Evolutionary conservation across 2,113 vertebrate genomes (phyloP), one percentile per base, ranked within the genome.

Genomic region (Ia io): DNA sequence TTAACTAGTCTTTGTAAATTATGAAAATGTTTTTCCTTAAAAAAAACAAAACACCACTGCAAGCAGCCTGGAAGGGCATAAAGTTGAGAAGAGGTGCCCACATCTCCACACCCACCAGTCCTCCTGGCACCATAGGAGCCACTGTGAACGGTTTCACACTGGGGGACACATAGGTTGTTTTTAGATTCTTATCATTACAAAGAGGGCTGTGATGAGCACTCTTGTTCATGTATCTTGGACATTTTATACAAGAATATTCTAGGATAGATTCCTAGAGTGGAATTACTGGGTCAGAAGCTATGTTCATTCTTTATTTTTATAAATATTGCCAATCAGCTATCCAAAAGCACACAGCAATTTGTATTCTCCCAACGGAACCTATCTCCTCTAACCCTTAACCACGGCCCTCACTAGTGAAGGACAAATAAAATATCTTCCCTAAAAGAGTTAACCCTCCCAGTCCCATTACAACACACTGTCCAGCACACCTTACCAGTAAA

Each of bases 1-100:
- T 90, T 85, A 90, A 37, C n/a, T 79, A 79, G 49, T 42, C 59
- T 86, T 74, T 74, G 23, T 76, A 91, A 92, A 74, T 80, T 78
- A 69, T 59, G 12, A 74, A 82, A 79, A 51, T 61, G 59, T 61
- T 61, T 25, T 61, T 25, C 23, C 10, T 61, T 63, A 20, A 69
- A n/a, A 69, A 16, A n/a, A 77, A 14, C 5, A 20, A 77, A 49
- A 17, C 73, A 93, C 32, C 8, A 20, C 30, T 9, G 16, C 23
- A 44, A 80, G 70, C 17, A 84, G 32, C 80, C 8, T 28, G 71
- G n/a, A 49, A 85, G 25, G 35, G 7, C 20, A 42, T 53, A 74
- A 85, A 87, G 4, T 40, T 47, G 32, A 71, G 71, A 76, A 71
- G 47, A 63, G 22, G 3, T 25, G 9, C 79, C 16, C 23, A 9